Conservation (phyloP, 1,140 invertebrate genomes). For the Popillia japonica region DNA sequence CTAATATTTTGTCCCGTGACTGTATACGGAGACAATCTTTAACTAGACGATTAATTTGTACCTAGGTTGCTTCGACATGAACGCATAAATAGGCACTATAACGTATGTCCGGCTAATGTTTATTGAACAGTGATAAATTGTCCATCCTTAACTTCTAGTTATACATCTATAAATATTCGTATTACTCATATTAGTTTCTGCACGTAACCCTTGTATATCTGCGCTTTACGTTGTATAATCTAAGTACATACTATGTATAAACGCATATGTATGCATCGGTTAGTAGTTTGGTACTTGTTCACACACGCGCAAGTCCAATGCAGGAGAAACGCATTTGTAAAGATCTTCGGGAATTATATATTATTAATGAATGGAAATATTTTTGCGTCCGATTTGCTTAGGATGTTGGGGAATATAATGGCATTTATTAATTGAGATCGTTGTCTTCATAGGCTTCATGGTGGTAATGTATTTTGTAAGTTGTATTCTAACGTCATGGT, state of each 20-base stretch:
- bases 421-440: slow-evolving; percentile 15
- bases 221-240: background rate
- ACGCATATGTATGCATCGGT: background rate
- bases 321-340: background rate
- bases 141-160: slow-evolving; percentile 24
- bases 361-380: slow-evolving; percentile 3
- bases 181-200: slow-evolving; percentile 26
- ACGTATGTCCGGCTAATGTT: slow-evolving; percentile 23
- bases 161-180: slow-evolving; percentile 32
- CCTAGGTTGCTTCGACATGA: background rate
- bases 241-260: background rate
- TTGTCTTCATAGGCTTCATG: background rate
- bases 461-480: background rate
- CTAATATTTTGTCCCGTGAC: background rate
- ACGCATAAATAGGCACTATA: slow-evolving; percentile 23
- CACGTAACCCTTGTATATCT: slow-evolving; percentile 17
- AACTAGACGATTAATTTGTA: slow-evolving; percentile 30
- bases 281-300: background rate
- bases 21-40: slow-evolving; percentile 12
- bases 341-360: slow-evolving; percentile 24
- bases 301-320: background rate
- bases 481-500: too few species aligned
- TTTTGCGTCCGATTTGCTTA: slow-evolving; percentile 27
- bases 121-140: slow-evolving; percentile 30
- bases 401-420: background rate